Conservation (phyloP, 2,797 vertebrate species). For the Tiaroga cobitis region DNA sequence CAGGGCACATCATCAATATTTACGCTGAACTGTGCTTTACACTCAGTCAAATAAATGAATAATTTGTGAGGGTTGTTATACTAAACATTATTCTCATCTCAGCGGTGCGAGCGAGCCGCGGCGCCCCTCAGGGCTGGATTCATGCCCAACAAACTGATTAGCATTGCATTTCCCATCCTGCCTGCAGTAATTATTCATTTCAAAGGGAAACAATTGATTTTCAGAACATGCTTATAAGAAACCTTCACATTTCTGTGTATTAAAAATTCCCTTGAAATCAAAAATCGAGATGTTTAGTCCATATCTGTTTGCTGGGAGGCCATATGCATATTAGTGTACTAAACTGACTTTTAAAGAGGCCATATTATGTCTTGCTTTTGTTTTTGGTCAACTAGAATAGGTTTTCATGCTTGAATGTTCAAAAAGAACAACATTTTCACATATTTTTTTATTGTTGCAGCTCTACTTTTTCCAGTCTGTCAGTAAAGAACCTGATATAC, state of each 20-base stretch:
- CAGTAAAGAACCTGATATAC: too few species aligned
- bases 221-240: background rate
- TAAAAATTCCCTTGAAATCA: background rate
- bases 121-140: conserved; percentile 15
- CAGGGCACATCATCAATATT: background rate
- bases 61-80: background rate
- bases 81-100: conserved; percentile 38
- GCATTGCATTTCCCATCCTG: conserved; percentile 7
- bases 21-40: background rate
- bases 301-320: background rate
- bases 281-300: background rate
- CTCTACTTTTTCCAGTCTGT: too few species aligned
- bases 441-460: too few species aligned
- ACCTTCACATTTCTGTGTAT: background rate
- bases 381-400: too few species aligned
- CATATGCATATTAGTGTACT: background rate
- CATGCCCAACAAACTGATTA: conserved; percentile 22
- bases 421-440: too few species aligned
- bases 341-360: too few species aligned
- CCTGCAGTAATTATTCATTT: conserved; percentile 9
- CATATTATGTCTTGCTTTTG: too few species aligned
- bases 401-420: too few species aligned
- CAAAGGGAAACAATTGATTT: conserved; percentile 17
- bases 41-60: conserved; percentile 16
- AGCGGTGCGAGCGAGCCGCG: background rate